phyloP scores from a whole-genome alignment of 2,888 invertebrate genomes.

The Apodemia mormo region DNA sequence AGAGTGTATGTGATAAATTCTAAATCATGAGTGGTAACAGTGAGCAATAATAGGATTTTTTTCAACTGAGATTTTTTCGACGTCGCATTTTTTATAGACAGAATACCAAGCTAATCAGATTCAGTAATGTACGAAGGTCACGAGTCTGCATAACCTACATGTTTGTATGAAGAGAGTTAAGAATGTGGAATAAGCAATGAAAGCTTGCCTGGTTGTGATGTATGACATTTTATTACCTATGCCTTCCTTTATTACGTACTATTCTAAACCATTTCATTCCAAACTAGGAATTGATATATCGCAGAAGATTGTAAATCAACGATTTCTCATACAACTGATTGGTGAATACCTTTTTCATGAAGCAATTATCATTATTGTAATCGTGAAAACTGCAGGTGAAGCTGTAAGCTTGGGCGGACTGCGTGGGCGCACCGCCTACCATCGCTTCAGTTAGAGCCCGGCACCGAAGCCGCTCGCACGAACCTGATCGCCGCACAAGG shows the following conservation, averaged over 20 bases:
- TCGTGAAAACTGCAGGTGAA: conserved; percentile 71
- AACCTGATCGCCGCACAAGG: conserved; percentile 77
- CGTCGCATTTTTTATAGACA: no score
- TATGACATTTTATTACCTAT: no score
- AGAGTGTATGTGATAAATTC: no score
- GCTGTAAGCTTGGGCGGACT: conserved; percentile 47
- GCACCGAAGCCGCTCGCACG: conserved; percentile 78
- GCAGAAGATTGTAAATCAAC: background rate
- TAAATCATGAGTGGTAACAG: no score
- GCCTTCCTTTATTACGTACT: background rate
- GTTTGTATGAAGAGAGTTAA: no score
- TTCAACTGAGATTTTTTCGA: no score
- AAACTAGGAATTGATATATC: background rate
- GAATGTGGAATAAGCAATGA: no score
- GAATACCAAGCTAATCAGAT: no score
- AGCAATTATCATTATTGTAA: conserved; percentile 29
- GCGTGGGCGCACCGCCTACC: conserved; percentile 58
- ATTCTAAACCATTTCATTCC: background rate
- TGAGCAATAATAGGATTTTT: no score
- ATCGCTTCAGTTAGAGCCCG: conserved; percentile 70
- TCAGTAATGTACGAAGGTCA: no score
- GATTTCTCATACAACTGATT: background rate
- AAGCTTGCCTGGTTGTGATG: no score
- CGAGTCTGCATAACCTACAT: no score
- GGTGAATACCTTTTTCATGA: background rate